Base-by-base conservation (phyloP, 2,113 vertebrate genomes). In the Embiotoca jacksoni region DNA sequence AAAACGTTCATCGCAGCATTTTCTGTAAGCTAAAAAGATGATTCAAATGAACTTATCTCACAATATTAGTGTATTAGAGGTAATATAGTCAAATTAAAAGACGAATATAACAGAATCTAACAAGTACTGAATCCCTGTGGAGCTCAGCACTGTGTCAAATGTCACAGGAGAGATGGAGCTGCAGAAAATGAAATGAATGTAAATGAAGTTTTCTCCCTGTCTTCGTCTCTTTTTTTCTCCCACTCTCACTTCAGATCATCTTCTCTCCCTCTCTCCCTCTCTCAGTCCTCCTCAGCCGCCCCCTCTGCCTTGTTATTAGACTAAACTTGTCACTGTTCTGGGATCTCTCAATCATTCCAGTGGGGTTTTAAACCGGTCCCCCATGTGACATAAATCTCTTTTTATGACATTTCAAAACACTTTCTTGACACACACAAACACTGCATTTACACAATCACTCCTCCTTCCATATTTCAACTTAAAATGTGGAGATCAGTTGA, bases 311-410 rank as follows among this genome's bases (percentile, higher is more conserved):
- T 83, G 41, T 83, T 84, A 84, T 88, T 68, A 73, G 75, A 73
- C 85, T 73, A 81, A 86, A 85, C 67, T 83, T 88, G 88, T 83
- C 85, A 85, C 57, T 73, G 52, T 63, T 88, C 73, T 41, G 76
- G 77, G 63, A 86, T 88, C 79, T 63, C 67, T 88, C 88, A 81
- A 78, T 86, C 85, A 86, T 68, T 72, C 78, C 50, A 72, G 9
- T 7, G 72, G 77, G 65, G 79, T 76, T 82, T 80, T 54, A 80
- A 85, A 81, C 63, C 49, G 23, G 70, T 65, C 6, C 70, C 73
- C 37, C 7, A 23, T 52, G 57, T 80, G 60, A 75, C 59, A 85
- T 11, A 80, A 75, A 81, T 72, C 47, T 72, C 71, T 63, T 66
- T 86, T 58, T 58, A 35, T 76, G 67, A 81, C 71, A 73, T 79